Evolutionary conservation across 2,113 vertebrate species (phyloP), one percentile per base, ranked within the genome.

Genomic region (Xiphias gladius): DNA sequence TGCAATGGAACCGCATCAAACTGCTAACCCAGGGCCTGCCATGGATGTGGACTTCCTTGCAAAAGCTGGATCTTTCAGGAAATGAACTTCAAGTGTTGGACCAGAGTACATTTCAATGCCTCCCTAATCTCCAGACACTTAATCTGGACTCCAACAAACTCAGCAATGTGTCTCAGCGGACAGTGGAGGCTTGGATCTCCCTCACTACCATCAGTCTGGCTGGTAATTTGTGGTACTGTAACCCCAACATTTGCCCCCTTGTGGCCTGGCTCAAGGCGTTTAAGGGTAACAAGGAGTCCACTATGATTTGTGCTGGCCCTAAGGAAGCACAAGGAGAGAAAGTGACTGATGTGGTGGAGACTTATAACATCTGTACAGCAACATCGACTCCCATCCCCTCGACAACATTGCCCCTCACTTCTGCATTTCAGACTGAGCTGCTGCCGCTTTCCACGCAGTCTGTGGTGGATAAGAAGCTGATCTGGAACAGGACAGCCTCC

Each of bases 121-220:
- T 99, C 68, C 98, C 97, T 59, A 99, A 99, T 85, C 94, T 99
- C 85, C 98, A 98, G 46, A 99, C 97, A 76, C 96, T 99, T 10
- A 98, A 98, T 91, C 90, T 99, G 95, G 98, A 99, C 96, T 99
- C 98, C 93, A 99, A 99, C 94, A 98, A 98, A 79, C 97, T 99
- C 57, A 98, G 95, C 92, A 99, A 99, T 54, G 93, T 99, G 91
- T 97, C 98, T 20, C 97, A 98, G 94, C 97, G 97, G 94, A 96
- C 96, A 26, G 96, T 97, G 81, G 96, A 96, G 48, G 94, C 96
- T 0, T 99, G 98, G 98, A 97, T 98, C 94, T 99, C 98, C 0
- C 96, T 99, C 85, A 97, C 97, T 90, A 97, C 97, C 92, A 97
- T 99, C 90, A 99, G 97, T 5, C 91, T 99, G 71, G 97, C 98